These are phyloP conservation scores for Alviniconcha marisindica DNA, from an alignment of 1,140 invertebrate genomes.

Conservation along the genomic window DNA sequence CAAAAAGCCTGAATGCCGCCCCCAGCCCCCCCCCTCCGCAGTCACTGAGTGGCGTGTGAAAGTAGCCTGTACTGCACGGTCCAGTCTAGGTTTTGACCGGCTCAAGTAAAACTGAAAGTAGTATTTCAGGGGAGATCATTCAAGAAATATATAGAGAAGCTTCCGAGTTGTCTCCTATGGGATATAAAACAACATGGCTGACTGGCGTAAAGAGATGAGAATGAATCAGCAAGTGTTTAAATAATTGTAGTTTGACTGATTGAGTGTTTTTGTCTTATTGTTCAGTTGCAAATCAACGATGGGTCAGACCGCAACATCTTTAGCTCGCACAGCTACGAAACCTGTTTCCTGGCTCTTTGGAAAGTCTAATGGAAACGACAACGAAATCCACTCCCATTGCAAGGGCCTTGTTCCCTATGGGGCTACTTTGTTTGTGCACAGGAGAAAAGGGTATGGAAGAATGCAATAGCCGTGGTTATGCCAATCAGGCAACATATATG, in stretches of 20 bases:
- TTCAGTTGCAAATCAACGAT: slow-evolving; percentile 33
- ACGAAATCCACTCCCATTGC: slow-evolving; percentile 32
- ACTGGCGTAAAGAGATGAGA: not conserved
- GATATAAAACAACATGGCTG: not conserved
- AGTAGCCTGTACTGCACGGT: no score
- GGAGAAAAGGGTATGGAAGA: slow-evolving; percentile 51
- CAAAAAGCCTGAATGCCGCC: no score
- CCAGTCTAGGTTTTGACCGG: no score
- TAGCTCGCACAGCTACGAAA: slow-evolving; percentile 53
- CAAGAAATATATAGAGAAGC: not conserved
- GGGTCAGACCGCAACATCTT: slow-evolving; percentile 52
- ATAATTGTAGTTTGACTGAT: not conserved
- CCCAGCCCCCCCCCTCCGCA: no score
- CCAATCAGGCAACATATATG: no score
- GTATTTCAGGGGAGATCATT: not conserved
- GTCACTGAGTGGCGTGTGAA: no score
- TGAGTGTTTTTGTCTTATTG: not conserved
- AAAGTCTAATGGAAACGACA: slow-evolving; percentile 40
- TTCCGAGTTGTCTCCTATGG: no score
- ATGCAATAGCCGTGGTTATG: not conserved
- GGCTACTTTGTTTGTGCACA: slow-evolving; percentile 58
- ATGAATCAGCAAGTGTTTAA: not conserved
- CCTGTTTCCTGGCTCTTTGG: slow-evolving; percentile 60
- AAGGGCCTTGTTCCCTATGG: slow-evolving; percentile 41
- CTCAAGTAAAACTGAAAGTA: not conserved